Evolutionary conservation across 1,140 invertebrate species (phyloP), one percentile per base, ranked within the genome.

Genomic region (Pseudomyrmex sp.): DNA sequence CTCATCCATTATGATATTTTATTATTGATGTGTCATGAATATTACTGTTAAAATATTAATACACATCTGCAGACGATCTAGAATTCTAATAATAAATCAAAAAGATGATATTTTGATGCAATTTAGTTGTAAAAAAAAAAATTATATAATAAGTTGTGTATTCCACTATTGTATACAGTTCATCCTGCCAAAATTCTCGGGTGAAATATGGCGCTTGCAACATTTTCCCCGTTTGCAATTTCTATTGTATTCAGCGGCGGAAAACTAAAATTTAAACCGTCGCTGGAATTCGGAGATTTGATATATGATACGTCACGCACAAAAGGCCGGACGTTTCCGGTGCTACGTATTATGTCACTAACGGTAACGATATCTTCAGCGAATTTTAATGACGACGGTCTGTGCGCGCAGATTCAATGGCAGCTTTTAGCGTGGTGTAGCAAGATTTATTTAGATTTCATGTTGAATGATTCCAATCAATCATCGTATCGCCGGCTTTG

Each of bases 361-460:
- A 79, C 10, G 54, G 2, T 69, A 68, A 59, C 35, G 63, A 72
- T 18, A 20, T 79, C 65, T 70, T 79, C 65, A 59, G 56, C 46
- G 54, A 80, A 72, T 80, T 80, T 80, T 80, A 80, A 80, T 72
- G 66, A 80, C 12, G 44, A 61, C 23, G 48, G n/a, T 13, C 58
- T 3, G 7, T 5, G 15, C 15, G 35, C 52, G n/a, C 70, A 63
- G 79, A 26, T 73, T 82, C 61, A 13, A 13, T 5, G 35, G 50
- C 23, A 18, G 58, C 13, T 69, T 12, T 18, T 56, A 46, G 26
- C 70, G 35, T 52, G 23, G 13, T 18, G 58, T 4, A 20, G 26
- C 50, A 52, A 4, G 12, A 82, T 82, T 82, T 82, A 82, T 82
- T 52, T 18, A 54, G 26, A 72, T 80, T 80, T 80, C 52, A 72